Conservation (phyloP, 2,797 vertebrate genomes). For the Mormyrops attenuatus region DNA sequence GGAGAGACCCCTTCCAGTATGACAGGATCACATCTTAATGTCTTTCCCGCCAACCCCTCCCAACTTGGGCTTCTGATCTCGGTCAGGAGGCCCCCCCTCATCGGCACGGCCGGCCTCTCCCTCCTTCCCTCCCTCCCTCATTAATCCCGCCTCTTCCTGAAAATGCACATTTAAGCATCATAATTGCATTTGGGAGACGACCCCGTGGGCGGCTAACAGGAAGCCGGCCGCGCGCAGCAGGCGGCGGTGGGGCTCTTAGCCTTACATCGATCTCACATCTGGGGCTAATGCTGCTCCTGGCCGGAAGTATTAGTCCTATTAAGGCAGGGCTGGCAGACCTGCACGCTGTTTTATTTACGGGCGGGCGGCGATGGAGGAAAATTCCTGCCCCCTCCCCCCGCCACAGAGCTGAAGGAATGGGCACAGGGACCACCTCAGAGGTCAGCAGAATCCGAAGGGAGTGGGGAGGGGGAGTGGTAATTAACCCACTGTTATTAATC, state of each 20-base stretch:
- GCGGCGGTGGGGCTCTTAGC: slow-evolving; percentile 75
- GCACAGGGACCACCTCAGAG: slow-evolving; percentile 1
- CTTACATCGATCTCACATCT: slow-evolving; percentile 95
- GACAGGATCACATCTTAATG: not conserved
- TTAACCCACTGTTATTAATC: not conserved
- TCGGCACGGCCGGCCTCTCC: slow-evolving; percentile 56
- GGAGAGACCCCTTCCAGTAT: not conserved
- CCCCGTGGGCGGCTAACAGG: slow-evolving; percentile 89
- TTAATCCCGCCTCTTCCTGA: slow-evolving; percentile 88
- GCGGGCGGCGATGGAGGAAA: slow-evolving; percentile 57
- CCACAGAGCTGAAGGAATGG: not conserved
- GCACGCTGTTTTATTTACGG: slow-evolving; percentile 76
- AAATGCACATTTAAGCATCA: slow-evolving; percentile 93
- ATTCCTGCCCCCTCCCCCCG: slow-evolving; percentile 45
- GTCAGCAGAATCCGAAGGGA: not conserved
- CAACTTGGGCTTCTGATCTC: slow-evolving; percentile 49
- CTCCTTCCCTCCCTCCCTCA: slow-evolving; percentile 70
- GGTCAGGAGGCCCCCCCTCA: slow-evolving; percentile 61
- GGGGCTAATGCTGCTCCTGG: slow-evolving; percentile 93
- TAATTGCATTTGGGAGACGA: slow-evolving; percentile 99
- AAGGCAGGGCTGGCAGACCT: slow-evolving; percentile 83
- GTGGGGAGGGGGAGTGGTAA: not conserved
- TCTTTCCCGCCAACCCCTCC: not conserved
- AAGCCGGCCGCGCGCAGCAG: slow-evolving; percentile 77
- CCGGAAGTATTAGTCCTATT: slow-evolving; percentile 97